These are phyloP conservation scores for Ginglymostoma cirratum DNA, from an alignment of 2,113 vertebrate species.

Conservation along the genomic window DNA sequence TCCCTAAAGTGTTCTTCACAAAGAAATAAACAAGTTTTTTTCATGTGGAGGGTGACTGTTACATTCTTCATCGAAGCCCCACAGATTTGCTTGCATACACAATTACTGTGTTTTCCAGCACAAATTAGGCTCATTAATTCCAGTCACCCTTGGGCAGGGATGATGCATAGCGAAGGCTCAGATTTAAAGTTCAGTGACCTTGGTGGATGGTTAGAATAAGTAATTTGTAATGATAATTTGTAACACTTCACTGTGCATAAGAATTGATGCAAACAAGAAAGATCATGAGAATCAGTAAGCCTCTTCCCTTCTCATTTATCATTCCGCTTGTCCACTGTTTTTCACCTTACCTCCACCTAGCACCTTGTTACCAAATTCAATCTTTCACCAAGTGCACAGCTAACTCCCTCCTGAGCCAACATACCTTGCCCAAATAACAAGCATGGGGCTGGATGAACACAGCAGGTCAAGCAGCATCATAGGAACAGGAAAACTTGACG, in stretches of 20 bases:
- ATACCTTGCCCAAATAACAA: background rate
- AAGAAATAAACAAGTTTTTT: background rate
- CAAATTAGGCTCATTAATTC: slow-evolving; percentile 17
- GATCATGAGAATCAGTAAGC: background rate
- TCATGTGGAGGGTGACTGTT: background rate
- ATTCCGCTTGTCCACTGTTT: background rate
- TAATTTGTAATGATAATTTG: background rate
- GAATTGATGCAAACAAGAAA: background rate
- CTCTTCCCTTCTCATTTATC: background rate
- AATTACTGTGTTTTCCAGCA: background rate
- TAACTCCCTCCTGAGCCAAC: background rate
- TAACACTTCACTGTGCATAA: background rate
- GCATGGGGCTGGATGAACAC: too few relatives aligned
- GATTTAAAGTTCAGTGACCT: slow-evolving; percentile 12
- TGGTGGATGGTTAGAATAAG: background rate
- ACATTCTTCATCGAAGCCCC: background rate
- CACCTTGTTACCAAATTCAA: background rate
- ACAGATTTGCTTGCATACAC: background rate
- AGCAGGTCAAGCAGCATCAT: too few relatives aligned
- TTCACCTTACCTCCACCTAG: background rate
- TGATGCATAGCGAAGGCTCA: background rate
- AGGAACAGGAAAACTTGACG: too few relatives aligned
- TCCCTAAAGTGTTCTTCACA: background rate
- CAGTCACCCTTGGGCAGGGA: background rate
- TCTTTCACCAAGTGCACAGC: background rate